Evolutionary conservation across 2,888 invertebrate genomes (phyloP).

Genomic region (Andricus curvator): DNA sequence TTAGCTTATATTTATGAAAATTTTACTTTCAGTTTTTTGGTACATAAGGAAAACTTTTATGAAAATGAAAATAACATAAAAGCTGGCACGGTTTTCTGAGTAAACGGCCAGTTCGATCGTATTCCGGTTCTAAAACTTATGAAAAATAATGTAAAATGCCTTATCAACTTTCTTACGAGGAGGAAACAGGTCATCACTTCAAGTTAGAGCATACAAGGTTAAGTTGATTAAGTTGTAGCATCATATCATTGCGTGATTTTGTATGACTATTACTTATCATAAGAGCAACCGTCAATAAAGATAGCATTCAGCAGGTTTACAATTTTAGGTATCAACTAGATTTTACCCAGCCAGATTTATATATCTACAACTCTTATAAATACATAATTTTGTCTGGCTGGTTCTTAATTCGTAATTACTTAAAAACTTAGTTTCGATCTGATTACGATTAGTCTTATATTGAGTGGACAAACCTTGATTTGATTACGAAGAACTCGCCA

Average conservation of each 20-base stretch:
- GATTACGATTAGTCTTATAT: too few relatives aligned
- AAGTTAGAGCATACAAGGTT: not conserved
- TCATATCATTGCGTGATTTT: not conserved
- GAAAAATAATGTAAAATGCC: not conserved
- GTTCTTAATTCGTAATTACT: too few relatives aligned
- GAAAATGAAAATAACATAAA: too few relatives aligned
- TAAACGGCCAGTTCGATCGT: too few relatives aligned
- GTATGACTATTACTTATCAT: not conserved
- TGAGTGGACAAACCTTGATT: conserved; percentile 62
- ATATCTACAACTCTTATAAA: not conserved
- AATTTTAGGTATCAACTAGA: not conserved
- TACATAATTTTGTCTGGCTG: too few relatives aligned
- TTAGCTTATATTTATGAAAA: not conserved
- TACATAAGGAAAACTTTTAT: too few relatives aligned
- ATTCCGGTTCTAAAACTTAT: too few relatives aligned
- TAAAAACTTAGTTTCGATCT: too few relatives aligned
- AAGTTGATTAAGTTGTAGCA: not conserved
- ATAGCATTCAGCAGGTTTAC: not conserved
- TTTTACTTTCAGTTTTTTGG: not conserved
- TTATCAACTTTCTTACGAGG: not conserved
- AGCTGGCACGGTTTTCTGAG: too few relatives aligned
- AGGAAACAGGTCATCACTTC: not conserved
- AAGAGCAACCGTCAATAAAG: not conserved
- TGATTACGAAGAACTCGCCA: conserved; percentile 85
- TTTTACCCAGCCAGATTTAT: not conserved